Conservation (phyloP, 2,113 vertebrate species). For the Lontra canadensis region DNA sequence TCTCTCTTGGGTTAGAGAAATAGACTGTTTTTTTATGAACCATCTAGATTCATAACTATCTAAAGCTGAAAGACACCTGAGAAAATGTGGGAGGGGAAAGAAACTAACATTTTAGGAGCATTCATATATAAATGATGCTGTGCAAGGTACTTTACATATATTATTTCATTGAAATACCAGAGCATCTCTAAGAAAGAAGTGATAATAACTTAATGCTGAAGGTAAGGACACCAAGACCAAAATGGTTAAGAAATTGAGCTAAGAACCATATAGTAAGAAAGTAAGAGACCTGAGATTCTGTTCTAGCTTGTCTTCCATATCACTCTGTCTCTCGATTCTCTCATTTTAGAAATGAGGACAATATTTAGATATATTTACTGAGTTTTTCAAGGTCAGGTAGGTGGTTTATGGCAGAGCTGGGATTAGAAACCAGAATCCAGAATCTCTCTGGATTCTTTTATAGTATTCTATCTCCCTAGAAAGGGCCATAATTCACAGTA, state of each 20-base stretch:
- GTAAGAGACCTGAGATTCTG: neutral
- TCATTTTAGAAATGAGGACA: neutral
- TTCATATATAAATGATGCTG: neutral
- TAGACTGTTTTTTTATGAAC: neutral
- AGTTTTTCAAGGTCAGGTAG: neutral
- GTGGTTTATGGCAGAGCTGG: neutral
- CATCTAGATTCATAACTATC: neutral
- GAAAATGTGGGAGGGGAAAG: neutral
- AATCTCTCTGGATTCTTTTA: neutral
- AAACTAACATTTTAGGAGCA: neutral
- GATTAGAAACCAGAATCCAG: neutral
- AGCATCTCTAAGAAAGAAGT: neutral
- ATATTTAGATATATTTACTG: conserved; percentile 23
- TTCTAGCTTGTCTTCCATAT: neutral
- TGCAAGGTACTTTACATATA: neutral
- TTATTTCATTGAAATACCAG: neutral
- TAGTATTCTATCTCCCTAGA: neutral
- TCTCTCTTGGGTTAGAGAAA: neutral
- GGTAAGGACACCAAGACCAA: neutral
- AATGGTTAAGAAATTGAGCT: neutral
- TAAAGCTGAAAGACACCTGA: conserved; percentile 10
- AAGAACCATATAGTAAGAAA: neutral
- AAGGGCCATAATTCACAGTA: neutral
- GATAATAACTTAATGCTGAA: conserved; percentile 18
- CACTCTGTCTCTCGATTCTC: neutral